Conservation (phyloP, 2,888 invertebrate species). For the Ophion costatus region DNA sequence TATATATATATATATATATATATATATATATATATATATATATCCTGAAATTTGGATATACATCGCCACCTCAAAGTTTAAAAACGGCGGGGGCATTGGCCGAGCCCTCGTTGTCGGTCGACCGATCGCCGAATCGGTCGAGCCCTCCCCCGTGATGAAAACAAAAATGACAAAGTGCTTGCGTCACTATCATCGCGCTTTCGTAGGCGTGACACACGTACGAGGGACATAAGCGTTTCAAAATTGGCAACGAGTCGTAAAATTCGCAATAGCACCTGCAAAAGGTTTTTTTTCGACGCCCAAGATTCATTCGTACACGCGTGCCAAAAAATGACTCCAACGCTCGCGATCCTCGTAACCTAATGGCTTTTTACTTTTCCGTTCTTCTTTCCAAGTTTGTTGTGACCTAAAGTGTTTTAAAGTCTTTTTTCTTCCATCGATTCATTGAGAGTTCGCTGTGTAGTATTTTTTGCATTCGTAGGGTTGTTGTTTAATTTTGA, state of each 20-base stretch:
- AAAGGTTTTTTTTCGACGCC: background rate
- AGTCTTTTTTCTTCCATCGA: no score
- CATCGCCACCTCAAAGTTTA: background rate
- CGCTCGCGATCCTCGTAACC: no score
- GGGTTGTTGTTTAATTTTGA: no score
- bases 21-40: background rate
- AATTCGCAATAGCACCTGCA: background rate
- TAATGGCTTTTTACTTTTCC: no score
- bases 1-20: background rate
- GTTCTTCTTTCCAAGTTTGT: no score
- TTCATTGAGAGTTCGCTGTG: no score
- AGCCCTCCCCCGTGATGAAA: constrained; percentile 31
- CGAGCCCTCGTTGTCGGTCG: constrained; percentile 51
- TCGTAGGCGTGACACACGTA: background rate
- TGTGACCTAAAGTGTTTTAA: no score
- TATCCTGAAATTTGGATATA: background rate
- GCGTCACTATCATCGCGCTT: constrained; percentile 21
- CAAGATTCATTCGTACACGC: no score
- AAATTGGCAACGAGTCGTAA: background rate
- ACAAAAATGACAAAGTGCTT: constrained; percentile 43
- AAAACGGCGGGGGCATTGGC: constrained; percentile 51
- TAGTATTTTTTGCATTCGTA: no score
- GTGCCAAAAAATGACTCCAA: no score
- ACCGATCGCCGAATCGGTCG: constrained; percentile 17
- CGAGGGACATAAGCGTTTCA: background rate